Percentiles rank a stretch among this genome's conserved stretches.
phyloP scores from a whole-genome alignment of 2,113 vertebrate species.

The Cacatua alba region DNA sequence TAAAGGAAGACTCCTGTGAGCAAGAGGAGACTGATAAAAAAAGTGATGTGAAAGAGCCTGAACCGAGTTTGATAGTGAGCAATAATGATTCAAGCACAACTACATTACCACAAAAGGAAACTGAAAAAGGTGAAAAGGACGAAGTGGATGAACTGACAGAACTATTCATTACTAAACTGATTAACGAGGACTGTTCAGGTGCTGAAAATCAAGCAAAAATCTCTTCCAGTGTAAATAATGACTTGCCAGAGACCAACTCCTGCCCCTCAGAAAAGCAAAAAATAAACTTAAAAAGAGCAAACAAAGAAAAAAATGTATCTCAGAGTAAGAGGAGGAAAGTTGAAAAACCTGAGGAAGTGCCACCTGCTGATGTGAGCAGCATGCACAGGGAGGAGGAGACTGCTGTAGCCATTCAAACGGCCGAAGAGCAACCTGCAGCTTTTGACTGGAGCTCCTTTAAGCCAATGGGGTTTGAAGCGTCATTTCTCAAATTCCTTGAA shows the following conservation, averaged over 20 bases:
- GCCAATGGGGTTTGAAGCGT: constrained; percentile 96
- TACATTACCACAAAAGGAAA: constrained; percentile 62
- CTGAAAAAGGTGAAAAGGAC: constrained; percentile 77
- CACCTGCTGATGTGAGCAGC: constrained; percentile 40
- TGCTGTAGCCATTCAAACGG: constrained; percentile 75
- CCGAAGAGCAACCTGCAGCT: constrained; percentile 78
- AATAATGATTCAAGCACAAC: constrained; percentile 74
- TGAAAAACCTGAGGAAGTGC: constrained; percentile 66
- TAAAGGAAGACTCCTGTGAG: constrained; percentile 74
- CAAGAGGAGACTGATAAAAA: constrained; percentile 75
- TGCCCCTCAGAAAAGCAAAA: constrained; percentile 76
- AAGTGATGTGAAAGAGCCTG: constrained; percentile 62
- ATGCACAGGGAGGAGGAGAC: constrained; percentile 77
- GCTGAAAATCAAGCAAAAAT: constrained; percentile 70
- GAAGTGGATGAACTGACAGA: constrained; percentile 83
- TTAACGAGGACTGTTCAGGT: constrained; percentile 78
- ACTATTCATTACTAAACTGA: constrained; percentile 82
- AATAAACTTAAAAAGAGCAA: constrained; percentile 76
- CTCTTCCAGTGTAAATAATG: constrained; percentile 68
- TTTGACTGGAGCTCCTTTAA: constrained; percentile 90
- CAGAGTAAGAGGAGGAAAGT: constrained; percentile 79
- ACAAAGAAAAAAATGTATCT: constrained; percentile 81
- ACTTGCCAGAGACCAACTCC: constrained; percentile 68
- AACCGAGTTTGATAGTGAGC: constrained; percentile 6
- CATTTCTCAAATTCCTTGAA: constrained; percentile 93